Base-by-base conservation (phyloP, 2,113 vertebrate genomes). In the Oriolus oriolus region DNA sequence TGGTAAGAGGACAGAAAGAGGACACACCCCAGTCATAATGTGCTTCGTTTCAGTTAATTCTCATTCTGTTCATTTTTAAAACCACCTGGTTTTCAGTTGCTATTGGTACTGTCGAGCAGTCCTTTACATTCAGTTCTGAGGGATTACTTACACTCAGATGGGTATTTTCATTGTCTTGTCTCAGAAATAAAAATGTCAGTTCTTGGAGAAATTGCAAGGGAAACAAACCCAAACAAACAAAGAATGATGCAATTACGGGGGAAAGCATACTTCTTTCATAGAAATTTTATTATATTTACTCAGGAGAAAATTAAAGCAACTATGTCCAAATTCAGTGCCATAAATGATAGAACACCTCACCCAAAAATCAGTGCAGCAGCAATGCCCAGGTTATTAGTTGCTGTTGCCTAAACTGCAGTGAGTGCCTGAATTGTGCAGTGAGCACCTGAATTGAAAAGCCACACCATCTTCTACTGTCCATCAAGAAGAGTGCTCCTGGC, bases 291-390 rank as follows among this genome's bases (percentile, higher is more conserved):
- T 87, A 63, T 41, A 26, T 87, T 86, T 95, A 57, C 86, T 73
- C 54, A 37, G 50, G 71, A 93, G 71, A 92, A 88, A 92, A 88
- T 71, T 79, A 90, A 92, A 86, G 45, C 42, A 73, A 56, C 44
- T 22, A 13, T 63, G 69, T 69, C 52, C 68, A 87, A 87, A 79
- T 37, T 82, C 26, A 22, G 33, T 80, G 63, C 59, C n/a, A 50
- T 73, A 73, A 92, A 92, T 66, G 60, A 71, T 16, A 70, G 52
- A 92, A 71, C 44, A 56, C 27, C 20, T 81, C 68, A 47, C 24
- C 37, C 74, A 76, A 86, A 91, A 96, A 89, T 91, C 95, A 86
- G 54, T 86, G 79, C 69, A 68, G 53, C 27, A 56, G 77, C 76
- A 63, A 42, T 41, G 31, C 41, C 31, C 2, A 2, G 26, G 18